Evolutionary conservation across 2,888 invertebrate genomes (phyloP).

Genomic region (Netelia fuscicornis): DNA sequence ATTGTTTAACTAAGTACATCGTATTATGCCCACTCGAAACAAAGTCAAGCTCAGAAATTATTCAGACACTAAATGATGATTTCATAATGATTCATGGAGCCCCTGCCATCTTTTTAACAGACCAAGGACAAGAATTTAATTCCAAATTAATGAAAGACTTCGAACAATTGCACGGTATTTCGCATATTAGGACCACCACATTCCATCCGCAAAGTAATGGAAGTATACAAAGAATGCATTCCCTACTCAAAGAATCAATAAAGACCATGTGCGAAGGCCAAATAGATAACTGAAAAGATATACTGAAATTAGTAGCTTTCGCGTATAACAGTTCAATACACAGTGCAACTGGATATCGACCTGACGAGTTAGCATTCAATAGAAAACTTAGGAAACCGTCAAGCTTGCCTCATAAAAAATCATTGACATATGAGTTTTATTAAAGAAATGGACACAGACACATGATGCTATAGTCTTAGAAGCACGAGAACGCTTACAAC

Average conservation of each 20-base stretch:
- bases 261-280: conserved; percentile 40
- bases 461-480: conserved; percentile 13
- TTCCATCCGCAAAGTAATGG: conserved; percentile 65
- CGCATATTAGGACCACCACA: conserved; percentile 50
- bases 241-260: conserved; percentile 42
- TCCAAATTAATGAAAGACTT: conserved; percentile 62
- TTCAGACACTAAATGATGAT: conserved; percentile 38
- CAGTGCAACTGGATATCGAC: conserved; percentile 58
- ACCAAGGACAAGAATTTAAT: conserved; percentile 53
- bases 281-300: conserved; percentile 43
- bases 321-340: conserved; percentile 56
- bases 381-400: conserved; percentile 59
- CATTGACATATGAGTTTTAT: conserved; percentile 50
- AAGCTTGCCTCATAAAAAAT: conserved; percentile 40
- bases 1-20: conserved; percentile 65
- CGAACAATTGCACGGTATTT: conserved; percentile 47
- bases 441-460: conserved; percentile 52
- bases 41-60: conserved; percentile 68
- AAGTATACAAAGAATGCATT: conserved; percentile 54
- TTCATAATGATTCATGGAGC: conserved; percentile 60
- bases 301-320: conserved; percentile 45
- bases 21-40: conserved; percentile 69
- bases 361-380: conserved; percentile 52
- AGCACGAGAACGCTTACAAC: conserved; percentile 36
- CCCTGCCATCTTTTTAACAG: conserved; percentile 47